phyloP scores from a whole-genome alignment of 92 coral and sea anemone species.

The Umimayanthus kanabou region DNA sequence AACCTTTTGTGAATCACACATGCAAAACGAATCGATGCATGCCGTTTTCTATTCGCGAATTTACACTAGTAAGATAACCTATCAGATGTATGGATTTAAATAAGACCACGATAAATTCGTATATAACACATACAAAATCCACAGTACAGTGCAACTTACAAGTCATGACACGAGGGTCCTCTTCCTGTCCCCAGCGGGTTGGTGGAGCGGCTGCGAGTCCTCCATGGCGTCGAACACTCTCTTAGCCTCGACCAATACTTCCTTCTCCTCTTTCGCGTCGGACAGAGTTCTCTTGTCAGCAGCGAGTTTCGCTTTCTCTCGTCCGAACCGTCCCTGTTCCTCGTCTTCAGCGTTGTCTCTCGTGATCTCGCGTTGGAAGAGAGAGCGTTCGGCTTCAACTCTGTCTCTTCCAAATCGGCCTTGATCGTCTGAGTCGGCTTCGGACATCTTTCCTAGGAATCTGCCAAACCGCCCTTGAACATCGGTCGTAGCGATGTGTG shows the following conservation, averaged over 20 bases:
- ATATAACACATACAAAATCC: too few species aligned
- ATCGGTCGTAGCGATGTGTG: background rate
- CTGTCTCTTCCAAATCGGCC: constrained; percentile 32
- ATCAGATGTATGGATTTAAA: background rate
- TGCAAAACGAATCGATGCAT: background rate
- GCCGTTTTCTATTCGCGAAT: background rate
- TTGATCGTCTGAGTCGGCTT: background rate
- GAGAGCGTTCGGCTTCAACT: background rate
- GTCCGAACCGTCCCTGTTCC: constrained; percentile 26
- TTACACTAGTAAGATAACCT: background rate
- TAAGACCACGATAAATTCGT: background rate
- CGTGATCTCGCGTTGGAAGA: background rate
- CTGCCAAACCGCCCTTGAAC: constrained; percentile 30
- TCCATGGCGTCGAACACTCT: constrained; percentile 22
- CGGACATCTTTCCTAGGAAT: background rate
- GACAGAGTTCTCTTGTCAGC: background rate
- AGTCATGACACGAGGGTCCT: constrained; percentile 15
- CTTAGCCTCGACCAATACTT: background rate
- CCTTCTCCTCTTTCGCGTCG: background rate
- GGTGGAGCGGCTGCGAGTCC: constrained; percentile 17
- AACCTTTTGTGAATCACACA: too few species aligned
- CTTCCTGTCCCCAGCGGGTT: background rate
- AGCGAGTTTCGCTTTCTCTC: constrained; percentile 15
- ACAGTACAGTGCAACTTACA: constrained; percentile 2
- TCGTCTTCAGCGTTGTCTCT: background rate